Evolutionary conservation across 2,113 vertebrate genomes (phyloP), one percentile per base, ranked within the genome.

Genomic region (Lynx canadensis): DNA sequence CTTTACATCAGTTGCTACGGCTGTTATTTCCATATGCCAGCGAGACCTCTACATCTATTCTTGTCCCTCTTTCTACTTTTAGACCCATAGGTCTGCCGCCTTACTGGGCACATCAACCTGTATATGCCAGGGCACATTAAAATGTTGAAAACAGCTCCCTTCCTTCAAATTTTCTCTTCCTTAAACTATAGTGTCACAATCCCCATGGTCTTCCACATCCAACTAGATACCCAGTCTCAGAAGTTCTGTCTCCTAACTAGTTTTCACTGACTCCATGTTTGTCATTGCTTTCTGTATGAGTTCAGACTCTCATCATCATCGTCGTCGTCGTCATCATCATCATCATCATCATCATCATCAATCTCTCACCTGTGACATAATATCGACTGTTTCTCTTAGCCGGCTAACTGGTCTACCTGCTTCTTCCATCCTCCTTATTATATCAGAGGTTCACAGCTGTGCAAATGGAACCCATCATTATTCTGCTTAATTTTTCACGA

Each of bases 291-390:
- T 38, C 71, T n/a, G 23, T 63, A 16, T 36, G 18, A 33, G 16
- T 23, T 48, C 50, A 31, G 23, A 76, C 60, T 55, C 63, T 79
- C 23, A 1, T 27, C 11, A 0, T 33, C 45, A 1, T 27, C 11
- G 0, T 33, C n/a, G 0, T 45, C 45, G 8, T 45, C 45, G 1
- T 27, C 7, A 0, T 33, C 45, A 45, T 45, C 45, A 45, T 45
- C 45, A 45, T 45, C 45, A 45, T 45, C 45, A 45, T 45, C 45
- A 9, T 45, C 45, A 45, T 79, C 23, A 1, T 25, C 11, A 0
- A 36, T 16, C 29, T 33, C n/a, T 19, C 33, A 12, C n/a, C 41
- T 25, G 29, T 45, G 13, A 4, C n/a, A 3, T 31, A 10, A 12
- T 55, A 29, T 23, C 13, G 4, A 36, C 25, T 19, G 0, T 12